phyloP scores from a whole-genome alignment of 2,797 vertebrate species.

The Squalus acanthias region DNA sequence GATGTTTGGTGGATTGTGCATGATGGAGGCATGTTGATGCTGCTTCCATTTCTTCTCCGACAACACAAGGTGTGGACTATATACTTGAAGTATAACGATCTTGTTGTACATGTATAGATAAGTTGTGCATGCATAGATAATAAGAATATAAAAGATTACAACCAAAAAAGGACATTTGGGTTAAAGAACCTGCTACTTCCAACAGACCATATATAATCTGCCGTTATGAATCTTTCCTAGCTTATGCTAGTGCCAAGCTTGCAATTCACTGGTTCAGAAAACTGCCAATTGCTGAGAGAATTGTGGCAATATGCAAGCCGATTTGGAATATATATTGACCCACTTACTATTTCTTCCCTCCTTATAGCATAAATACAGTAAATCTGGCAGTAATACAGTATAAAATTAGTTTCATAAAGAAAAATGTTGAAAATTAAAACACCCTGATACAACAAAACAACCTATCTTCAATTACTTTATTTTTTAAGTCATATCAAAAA shows the following conservation, averaged over 20 bases:
- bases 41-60: conserved; percentile 91
- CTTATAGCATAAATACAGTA: background rate
- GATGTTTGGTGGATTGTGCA: conserved; percentile 99
- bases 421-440: background rate
- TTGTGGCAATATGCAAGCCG: background rate
- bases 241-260: background rate
- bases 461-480: background rate
- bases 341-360: background rate
- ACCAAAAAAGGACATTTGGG: background rate
- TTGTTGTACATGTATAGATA: background rate
- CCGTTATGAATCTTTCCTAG: background rate
- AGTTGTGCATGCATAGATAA: background rate
- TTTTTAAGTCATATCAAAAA: background rate
- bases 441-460: background rate
- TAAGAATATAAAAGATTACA: background rate
- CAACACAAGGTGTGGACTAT: conserved; percentile 81
- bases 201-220: background rate
- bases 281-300: background rate
- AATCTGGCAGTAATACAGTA: background rate
- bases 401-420: background rate
- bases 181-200: background rate
- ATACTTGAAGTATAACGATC: background rate
- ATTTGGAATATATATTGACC: background rate
- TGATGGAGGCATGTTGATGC: conserved; percentile 96
- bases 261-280: too few species aligned